Base-by-base conservation (phyloP, 2,797 vertebrate species). In the Fratercula arctica region DNA sequence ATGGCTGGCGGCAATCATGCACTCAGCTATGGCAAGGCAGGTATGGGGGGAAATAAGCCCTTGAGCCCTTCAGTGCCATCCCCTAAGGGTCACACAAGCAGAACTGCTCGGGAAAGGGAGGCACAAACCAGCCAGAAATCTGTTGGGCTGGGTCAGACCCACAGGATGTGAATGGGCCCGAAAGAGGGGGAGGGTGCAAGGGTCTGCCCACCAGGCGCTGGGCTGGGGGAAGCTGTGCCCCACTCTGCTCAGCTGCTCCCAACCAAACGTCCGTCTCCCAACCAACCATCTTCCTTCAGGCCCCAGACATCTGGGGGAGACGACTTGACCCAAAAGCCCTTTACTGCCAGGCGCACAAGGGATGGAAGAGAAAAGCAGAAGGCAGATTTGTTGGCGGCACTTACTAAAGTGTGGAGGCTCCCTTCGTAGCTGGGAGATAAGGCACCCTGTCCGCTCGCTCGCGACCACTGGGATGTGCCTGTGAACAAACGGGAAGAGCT, bases 371-470 rank as follows among this genome's bases (percentile, higher is more conserved):
- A 13, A 39, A 46, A 19, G 31, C 61, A 21, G 45, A 14, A 43
- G 37, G 63, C 12, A 14, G 33, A 75, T 21, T 35, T 50, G 59
- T 6, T 0, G 9, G 29, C 7, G 10, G 7, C 13, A 90, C 99
- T 97, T 98, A 99, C 99, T 98, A 99, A 98, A 86, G 99, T 95
- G 76, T 99, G 99, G 86, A 99, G 98, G 95, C 98, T 98, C 89
- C 98, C 99, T 92, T 99, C 99, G 12, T 99, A 99, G 98, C 95
- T 99, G 82, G 99, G 99, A 74, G 99, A 99, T 93, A 99, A 98
- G 85, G 99, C 99, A 94, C 98, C 98, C 61, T 99, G 98, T 77
- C 98, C 99, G 72, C 98, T 98, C 33, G 99, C 98, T 96, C 99
- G 98, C 50, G 99, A 98, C 99, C 99, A 99, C 97, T 99, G 99